phyloP scores from a whole-genome alignment of 1,140 invertebrate species.

The Pseudomyrmex dendroicus region DNA sequence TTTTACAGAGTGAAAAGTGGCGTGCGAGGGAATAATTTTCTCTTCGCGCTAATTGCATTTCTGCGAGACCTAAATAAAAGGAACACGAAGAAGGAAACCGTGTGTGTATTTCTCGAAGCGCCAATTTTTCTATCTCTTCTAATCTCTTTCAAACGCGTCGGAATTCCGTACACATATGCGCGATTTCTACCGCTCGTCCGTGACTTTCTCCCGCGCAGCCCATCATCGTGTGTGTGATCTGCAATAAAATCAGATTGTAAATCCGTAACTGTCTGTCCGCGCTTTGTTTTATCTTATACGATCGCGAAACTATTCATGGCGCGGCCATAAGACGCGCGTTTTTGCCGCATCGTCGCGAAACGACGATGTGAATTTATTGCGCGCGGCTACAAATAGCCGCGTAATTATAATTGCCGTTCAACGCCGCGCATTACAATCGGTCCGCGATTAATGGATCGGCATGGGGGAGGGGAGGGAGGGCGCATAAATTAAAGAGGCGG shows the following conservation, averaged over 20 bases:
- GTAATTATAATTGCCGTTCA: slow-evolving; percentile 51
- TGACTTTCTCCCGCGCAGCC: slow-evolving; percentile 3
- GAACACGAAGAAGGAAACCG: not conserved
- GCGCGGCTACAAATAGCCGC: slow-evolving; percentile 44
- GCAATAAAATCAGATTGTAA: slow-evolving; percentile 27
- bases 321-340: slow-evolving; percentile 2
- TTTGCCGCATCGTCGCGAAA: slow-evolving; percentile 24
- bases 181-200: slow-evolving; percentile 1
- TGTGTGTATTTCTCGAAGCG: no score
- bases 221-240: not conserved
- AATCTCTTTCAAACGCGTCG: not conserved
- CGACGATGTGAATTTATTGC: slow-evolving; percentile 12
- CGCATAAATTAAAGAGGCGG: slow-evolving; percentile 53
- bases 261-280: slow-evolving; percentile 2
- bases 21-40: not conserved
- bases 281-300: not conserved
- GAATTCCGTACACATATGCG: not conserved
- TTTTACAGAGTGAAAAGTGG: not conserved
- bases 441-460: slow-evolving; percentile 49
- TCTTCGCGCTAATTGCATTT: slow-evolving; percentile 6
- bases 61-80: no score
- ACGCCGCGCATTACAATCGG: slow-evolving; percentile 39
- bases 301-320: slow-evolving; percentile 34
- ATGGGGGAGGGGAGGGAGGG: not conserved
- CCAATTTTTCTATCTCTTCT: slow-evolving; percentile 6